These are phyloP conservation scores for Antrozous pallidus DNA, from an alignment of 2,797 vertebrate genomes.

Conservation along the genomic window DNA sequence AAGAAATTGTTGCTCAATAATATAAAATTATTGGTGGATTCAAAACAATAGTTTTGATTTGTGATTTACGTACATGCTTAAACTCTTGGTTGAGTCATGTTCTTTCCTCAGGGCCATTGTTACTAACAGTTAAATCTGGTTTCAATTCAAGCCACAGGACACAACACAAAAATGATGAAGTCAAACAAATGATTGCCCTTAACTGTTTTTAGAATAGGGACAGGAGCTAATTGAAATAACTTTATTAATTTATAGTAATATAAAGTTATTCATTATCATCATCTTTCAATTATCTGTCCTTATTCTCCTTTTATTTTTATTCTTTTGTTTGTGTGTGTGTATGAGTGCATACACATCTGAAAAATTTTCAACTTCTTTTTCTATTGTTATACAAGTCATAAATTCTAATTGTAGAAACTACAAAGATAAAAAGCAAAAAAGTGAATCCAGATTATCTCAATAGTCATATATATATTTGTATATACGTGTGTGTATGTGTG, in stretches of 20 bases:
- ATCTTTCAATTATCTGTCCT: not conserved
- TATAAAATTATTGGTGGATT: not conserved
- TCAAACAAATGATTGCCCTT: not conserved
- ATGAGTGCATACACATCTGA: not conserved
- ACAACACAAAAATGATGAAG: not conserved
- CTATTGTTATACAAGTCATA: not conserved
- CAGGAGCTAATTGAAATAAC: not conserved
- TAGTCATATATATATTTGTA: not conserved
- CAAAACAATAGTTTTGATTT: not conserved
- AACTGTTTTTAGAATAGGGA: not conserved
- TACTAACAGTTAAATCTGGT: not conserved
- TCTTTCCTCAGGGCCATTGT: not conserved
- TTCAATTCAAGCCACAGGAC: not conserved
- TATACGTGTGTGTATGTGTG: too few relatives aligned
- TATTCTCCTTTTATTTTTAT: not conserved
- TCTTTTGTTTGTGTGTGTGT: not conserved
- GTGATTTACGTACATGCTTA: not conserved
- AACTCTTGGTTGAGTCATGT: not conserved
- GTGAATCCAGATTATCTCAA: not conserved
- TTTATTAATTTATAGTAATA: not conserved
- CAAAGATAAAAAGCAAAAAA: not conserved
- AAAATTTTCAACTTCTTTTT: not conserved
- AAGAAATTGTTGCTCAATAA: not conserved
- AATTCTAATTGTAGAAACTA: not conserved
- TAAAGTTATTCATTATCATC: not conserved